These are phyloP conservation scores for Azorinus chamasolen DNA, from an alignment of 2,888 invertebrate species.

Conservation along the genomic window DNA sequence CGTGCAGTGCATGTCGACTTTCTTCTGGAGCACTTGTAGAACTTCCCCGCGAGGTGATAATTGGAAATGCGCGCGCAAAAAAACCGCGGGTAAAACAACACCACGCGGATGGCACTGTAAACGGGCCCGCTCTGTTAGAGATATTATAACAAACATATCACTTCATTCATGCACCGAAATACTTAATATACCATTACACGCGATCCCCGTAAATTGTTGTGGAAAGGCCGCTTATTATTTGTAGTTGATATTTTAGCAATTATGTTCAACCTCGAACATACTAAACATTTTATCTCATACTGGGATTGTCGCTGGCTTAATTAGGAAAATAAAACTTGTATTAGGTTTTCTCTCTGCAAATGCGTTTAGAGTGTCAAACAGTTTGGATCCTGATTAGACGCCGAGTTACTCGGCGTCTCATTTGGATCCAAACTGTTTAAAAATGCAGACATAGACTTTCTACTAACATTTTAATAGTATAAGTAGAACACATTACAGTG, in stretches of 20 bases:
- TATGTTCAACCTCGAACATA: conserved; percentile 14
- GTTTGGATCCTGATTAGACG: too few species aligned
- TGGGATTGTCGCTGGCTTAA: too few species aligned
- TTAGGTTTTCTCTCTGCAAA: too few species aligned
- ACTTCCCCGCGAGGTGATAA: background rate
- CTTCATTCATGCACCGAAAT: conserved; percentile 46
- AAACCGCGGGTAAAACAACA: conserved; percentile 31
- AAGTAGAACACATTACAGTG: background rate
- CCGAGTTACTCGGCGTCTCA: too few species aligned
- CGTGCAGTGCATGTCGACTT: background rate
- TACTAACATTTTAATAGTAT: too few species aligned
- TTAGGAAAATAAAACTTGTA: too few species aligned
- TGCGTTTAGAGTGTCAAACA: too few species aligned
- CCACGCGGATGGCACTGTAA: conserved; percentile 9
- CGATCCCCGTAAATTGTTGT: conserved; percentile 30
- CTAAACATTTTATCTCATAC: too few species aligned
- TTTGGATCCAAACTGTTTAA: too few species aligned
- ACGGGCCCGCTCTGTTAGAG: conserved; percentile 31
- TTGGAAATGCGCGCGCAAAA: conserved; percentile 2
- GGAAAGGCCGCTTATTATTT: conserved; percentile 28
- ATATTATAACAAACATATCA: conserved; percentile 54
- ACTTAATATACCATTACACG: conserved; percentile 57
- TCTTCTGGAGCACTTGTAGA: conserved; percentile 8
- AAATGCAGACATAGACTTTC: too few species aligned
- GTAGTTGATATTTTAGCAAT: conserved; percentile 35